A percentile compares a stretch with the other conserved stretches of the same genome.
These are phyloP conservation scores for Sorex maritimensis DNA, from an alignment of 2,797 vertebrate species.

Conservation along the genomic window DNA sequence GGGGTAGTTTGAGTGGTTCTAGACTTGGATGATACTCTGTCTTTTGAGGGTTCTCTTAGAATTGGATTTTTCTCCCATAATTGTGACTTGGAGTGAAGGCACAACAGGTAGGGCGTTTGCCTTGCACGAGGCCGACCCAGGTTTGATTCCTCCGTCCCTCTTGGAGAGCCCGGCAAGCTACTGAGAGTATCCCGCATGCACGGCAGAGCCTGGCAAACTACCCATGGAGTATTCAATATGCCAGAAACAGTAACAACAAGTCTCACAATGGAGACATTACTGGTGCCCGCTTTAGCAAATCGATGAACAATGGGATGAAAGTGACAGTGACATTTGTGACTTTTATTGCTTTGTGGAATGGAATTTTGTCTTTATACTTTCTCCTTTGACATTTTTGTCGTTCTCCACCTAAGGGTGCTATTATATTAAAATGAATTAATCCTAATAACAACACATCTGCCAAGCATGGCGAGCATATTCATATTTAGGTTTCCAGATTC, in stretches of 20 bases:
- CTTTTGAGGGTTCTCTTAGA: neutral
- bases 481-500: neutral
- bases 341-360: slow-evolving; percentile 38
- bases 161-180: too few relatives aligned
- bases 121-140: too few relatives aligned
- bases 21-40: neutral
- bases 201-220: too few relatives aligned
- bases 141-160: too few relatives aligned
- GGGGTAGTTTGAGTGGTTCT: neutral
- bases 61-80: neutral
- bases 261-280: too few relatives aligned
- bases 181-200: too few relatives aligned
- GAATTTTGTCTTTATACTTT: neutral
- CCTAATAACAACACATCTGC: neutral
- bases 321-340: neutral
- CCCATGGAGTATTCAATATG: too few relatives aligned
- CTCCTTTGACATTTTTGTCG: neutral
- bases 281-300: too few relatives aligned
- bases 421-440: neutral
- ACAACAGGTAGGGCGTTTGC: too few relatives aligned
- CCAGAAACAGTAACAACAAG: too few relatives aligned
- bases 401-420: neutral
- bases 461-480: neutral
- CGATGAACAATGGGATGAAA: too few relatives aligned
- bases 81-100: too few relatives aligned